phyloP scores from a whole-genome alignment of 2,888 invertebrate species.

The Microdon myrmicae region DNA sequence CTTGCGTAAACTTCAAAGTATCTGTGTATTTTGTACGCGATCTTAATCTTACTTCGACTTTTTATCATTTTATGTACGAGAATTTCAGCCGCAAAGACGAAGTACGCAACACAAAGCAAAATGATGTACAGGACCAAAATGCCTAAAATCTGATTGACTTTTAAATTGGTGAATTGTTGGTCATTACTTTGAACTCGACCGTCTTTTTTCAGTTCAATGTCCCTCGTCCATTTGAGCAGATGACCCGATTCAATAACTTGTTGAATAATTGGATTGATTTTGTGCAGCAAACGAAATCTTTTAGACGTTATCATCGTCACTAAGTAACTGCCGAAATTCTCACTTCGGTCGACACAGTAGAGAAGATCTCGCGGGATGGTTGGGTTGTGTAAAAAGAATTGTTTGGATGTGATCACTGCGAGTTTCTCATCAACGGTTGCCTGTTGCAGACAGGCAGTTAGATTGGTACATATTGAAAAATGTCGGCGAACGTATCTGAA shows the following conservation, averaged over 20 bases:
- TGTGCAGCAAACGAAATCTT: slow-evolving; percentile 62
- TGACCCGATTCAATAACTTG: slow-evolving; percentile 64
- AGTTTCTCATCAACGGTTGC: slow-evolving; percentile 56
- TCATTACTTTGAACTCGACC: slow-evolving; percentile 53
- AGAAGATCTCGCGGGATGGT: slow-evolving; percentile 59
- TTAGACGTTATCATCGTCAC: slow-evolving; percentile 63
- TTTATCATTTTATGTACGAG: slow-evolving; percentile 52
- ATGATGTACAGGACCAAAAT: slow-evolving; percentile 56
- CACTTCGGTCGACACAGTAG: slow-evolving; percentile 62
- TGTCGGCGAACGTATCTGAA: slow-evolving; percentile 61
- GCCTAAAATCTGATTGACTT: slow-evolving; percentile 58
- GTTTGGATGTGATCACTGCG: slow-evolving; percentile 62
- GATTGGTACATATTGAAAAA: slow-evolving; percentile 61
- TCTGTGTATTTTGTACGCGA: slow-evolving; percentile 54
- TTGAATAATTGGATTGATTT: slow-evolving; percentile 63
- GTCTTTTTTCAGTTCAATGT: slow-evolving; percentile 59
- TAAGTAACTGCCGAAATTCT: slow-evolving; percentile 63
- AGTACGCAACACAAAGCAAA: slow-evolving; percentile 49
- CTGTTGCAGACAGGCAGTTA: slow-evolving; percentile 61
- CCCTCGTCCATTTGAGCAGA: slow-evolving; percentile 64
- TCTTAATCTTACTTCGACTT: slow-evolving; percentile 53
- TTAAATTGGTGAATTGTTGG: slow-evolving; percentile 56
- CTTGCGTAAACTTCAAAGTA: too few species aligned
- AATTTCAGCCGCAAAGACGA: slow-evolving; percentile 55
- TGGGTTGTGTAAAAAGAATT: slow-evolving; percentile 62